These are phyloP conservation scores for Periparus ater DNA, from an alignment of 2,797 vertebrate genomes.

Conservation along the genomic window DNA sequence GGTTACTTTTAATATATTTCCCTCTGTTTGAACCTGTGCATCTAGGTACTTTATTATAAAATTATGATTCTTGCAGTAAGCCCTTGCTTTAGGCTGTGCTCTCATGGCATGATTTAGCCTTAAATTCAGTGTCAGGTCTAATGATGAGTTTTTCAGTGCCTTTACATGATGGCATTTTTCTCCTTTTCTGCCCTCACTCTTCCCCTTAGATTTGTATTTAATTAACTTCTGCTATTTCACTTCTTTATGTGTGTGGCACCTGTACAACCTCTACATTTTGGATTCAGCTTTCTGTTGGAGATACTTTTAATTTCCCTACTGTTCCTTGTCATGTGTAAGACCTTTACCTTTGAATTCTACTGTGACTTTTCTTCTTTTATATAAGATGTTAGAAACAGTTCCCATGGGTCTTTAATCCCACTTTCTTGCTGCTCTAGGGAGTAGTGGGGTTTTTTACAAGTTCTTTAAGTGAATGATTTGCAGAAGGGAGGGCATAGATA, in stretches of 20 bases:
- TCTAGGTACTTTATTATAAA: not conserved
- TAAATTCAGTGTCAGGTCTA: not conserved
- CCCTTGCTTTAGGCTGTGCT: not conserved
- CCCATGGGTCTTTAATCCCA: not conserved
- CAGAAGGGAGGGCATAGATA: not conserved
- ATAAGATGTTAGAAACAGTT: not conserved
- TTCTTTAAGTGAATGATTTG: not conserved
- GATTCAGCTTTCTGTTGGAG: not conserved
- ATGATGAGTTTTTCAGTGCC: not conserved
- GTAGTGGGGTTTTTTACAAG: accelerated
- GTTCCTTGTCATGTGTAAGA: not conserved
- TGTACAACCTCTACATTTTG: not conserved
- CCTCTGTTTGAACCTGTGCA: not conserved
- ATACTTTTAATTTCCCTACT: not conserved
- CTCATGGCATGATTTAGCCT: not conserved
- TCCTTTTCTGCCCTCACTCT: not conserved
- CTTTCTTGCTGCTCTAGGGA: not conserved
- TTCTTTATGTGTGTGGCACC: not conserved
- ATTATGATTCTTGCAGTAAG: not conserved
- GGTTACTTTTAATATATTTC: not conserved
- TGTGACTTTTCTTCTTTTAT: not conserved
- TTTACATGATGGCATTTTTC: not conserved
- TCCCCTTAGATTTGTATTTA: not conserved
- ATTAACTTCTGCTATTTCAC: not conserved
- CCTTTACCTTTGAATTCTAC: not conserved